Evolutionary conservation across 2,113 vertebrate genomes (phyloP), one percentile per base, ranked within the genome.

Genomic region (Gallinago undulata): DNA sequence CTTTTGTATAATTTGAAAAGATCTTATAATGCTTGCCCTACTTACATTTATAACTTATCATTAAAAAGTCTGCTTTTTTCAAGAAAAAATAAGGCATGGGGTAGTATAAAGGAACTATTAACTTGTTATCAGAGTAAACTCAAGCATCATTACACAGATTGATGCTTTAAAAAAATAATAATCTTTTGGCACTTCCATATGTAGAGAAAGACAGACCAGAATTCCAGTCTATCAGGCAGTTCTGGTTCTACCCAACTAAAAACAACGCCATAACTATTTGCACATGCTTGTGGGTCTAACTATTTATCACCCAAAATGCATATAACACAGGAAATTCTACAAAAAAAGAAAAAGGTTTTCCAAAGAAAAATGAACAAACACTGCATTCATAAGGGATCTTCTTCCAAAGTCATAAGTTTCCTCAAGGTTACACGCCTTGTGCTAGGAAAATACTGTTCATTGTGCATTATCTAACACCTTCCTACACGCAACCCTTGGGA

Each of bases 381-480:
- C 31, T 33, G 28, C 8, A 75, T 67, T 78, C 56, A 66, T 59
- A 53, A 18, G 13, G 6, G 1, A 55, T 37, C 57, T 83, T 22
- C 31, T 90, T 53, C 41, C 5, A 0, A 62, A 67, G 35, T 66
- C 28, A 3, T 33, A 50, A 59, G 15, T 55, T 80, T 75, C 56
- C 39, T 37, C 51, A 60, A 17, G 41, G 89, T 39, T 60, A 82
- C 19, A 37, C 72, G 28, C 11, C n/a, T 48, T 31, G 15, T 1
- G 6, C 39, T 62, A 74, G 24, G 47, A 87, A 83, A 90, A 94
- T 45, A 84, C 24, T 78, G 31, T 45, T 94, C 66, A 57, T 68
- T 64, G 73, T 33, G 56, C 25, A 59, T 91, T 82, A 74, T 19
- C 53, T 82, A 89, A 89, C 47, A 92, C 79, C 47, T 85, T 72